Evolutionary conservation across 2,888 invertebrate species (phyloP), one percentile per base, ranked within the genome.

Genomic region (Drosophila infuscata): DNA sequence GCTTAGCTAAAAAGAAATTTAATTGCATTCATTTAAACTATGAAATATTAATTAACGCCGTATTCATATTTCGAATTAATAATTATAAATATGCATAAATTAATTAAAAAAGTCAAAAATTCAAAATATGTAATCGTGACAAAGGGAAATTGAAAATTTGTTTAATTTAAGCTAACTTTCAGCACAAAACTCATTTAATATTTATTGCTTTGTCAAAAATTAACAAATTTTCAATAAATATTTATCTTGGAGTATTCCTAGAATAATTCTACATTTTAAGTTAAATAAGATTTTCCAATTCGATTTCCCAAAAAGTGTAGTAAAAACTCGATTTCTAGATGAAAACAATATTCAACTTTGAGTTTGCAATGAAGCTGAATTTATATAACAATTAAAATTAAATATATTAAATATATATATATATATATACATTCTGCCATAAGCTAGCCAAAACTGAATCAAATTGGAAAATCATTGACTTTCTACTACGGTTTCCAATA

Each of bases 171-270:
- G 3, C 20, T 2, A 12, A 20, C 20, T 46, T 7, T 12, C 8
- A 12, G 7, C 20, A 20, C 7, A 12, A 46, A 12, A 12, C 12
- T n/a, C 2, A 9, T 11, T 41, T n/a, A 11, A 11, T 0, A 9
- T 15, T n/a, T 12, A 20, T 15, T 15, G 4, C 20, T 33, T 32
- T 12, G 2, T 0, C 8, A 33, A 9, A 5, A 33, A 12, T 12
- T 0, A 0, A 12, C 3, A 12, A 3, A 20, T 43, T 20, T 12
- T 6, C 0, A 20, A 20, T 3, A 11, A 0, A 6, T 2, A 43
- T n/a, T 6, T 43, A 5, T 43, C 3, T 0, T 43, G n/a, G 1
- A n/a, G 6, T 11, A 43, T 6, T 17, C 25, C 11, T 25, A 17
- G 1, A 53, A 29, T 6, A 36, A 54, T 15, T 3, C 7, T 17